Conservation (phyloP, 2,113 vertebrate genomes). For the Rostratula benghalensis region DNA sequence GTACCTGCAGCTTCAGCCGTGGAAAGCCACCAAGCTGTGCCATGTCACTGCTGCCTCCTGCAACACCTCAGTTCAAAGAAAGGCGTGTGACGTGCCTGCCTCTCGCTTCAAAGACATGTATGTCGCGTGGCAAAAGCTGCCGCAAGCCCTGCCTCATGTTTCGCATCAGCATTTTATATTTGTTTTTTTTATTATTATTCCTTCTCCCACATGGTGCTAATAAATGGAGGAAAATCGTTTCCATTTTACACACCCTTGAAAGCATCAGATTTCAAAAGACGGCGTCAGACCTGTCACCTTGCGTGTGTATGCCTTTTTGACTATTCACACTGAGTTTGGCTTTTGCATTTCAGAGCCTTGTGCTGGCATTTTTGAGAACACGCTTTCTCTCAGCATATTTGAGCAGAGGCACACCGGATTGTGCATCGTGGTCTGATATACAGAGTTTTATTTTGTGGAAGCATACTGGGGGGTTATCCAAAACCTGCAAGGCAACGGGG, state of each 20-base stretch:
- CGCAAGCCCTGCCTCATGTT: slow-evolving; percentile 48
- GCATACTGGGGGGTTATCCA: not conserved
- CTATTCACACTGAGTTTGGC: not conserved
- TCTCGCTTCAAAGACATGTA: slow-evolving; percentile 63
- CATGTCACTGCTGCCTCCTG: slow-evolving; percentile 46
- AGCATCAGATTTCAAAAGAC: slow-evolving; percentile 24
- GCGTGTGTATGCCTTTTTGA: not conserved
- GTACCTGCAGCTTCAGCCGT: slow-evolving; percentile 24
- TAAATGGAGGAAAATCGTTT: slow-evolving; percentile 51
- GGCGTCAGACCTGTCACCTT: not conserved
- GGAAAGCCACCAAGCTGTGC: slow-evolving; percentile 68
- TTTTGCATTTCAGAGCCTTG: slow-evolving; percentile 12
- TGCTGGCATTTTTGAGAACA: not conserved
- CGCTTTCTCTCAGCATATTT: not conserved
- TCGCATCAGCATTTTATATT: slow-evolving; percentile 60
- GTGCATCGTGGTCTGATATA: not conserved
- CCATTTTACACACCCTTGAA: slow-evolving; percentile 31
- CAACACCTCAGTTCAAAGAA: slow-evolving; percentile 66
- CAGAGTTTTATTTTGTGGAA: not conserved
- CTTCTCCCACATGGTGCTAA: slow-evolving; percentile 31
- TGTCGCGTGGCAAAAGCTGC: not conserved
- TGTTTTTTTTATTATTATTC: not conserved
- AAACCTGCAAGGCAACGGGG: not conserved
- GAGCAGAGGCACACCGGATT: not conserved
- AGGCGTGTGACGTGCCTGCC: slow-evolving; percentile 42